These are phyloP conservation scores for Enteromius trimaculatus DNA, from an alignment of 2,797 vertebrate genomes.

Conservation along the genomic window DNA sequence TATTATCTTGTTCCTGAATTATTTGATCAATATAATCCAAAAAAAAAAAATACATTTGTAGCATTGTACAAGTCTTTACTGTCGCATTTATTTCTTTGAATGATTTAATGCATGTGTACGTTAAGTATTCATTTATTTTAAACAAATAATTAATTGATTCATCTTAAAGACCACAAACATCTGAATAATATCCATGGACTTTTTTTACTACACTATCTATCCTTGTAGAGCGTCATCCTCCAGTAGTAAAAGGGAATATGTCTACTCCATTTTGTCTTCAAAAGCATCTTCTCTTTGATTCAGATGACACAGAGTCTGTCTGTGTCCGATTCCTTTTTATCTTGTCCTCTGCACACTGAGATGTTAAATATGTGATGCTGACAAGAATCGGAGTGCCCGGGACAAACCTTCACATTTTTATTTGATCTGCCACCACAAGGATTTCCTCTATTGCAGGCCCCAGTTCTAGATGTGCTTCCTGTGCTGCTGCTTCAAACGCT, in stretches of 20 bases:
- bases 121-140: too few species aligned
- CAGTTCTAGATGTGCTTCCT: background rate
- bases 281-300: constrained; percentile 9
- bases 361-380: constrained; percentile 10
- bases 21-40: background rate
- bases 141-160: too few species aligned
- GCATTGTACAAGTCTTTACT: background rate
- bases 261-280: constrained; percentile 21
- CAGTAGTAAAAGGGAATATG: constrained; percentile 11
- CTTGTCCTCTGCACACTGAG: constrained; percentile 11
- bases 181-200: background rate
- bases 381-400: background rate
- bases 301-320: constrained; percentile 31
- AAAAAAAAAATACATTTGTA: too few species aligned
- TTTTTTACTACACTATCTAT: background rate
- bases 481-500: background rate
- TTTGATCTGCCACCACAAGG: background rate
- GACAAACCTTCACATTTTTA: constrained; percentile 4
- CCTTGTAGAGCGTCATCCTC: background rate
- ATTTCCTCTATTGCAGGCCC: background rate
- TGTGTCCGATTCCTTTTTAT: constrained; percentile 10
- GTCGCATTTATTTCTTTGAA: background rate
- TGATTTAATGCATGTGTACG: background rate
- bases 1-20: background rate
- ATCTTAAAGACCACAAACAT: too few species aligned